These are phyloP conservation scores for Rhineura floridana DNA, from an alignment of 2,113 vertebrate species.

Conservation along the genomic window DNA sequence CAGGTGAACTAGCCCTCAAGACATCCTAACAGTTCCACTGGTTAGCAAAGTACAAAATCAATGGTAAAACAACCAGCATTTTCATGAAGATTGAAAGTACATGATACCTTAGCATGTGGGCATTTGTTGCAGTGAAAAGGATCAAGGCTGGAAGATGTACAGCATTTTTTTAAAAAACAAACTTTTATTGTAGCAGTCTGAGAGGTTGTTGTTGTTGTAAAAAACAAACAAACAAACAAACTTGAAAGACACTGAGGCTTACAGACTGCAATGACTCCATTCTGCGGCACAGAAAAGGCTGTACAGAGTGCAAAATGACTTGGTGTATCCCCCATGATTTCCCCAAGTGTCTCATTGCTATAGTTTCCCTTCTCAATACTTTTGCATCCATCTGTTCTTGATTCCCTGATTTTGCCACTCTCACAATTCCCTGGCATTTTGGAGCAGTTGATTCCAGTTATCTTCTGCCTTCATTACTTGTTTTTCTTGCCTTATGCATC, in stretches of 20 bases:
- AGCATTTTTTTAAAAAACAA: neutral
- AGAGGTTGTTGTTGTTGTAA: too few species aligned
- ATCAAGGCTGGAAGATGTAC: rapidly evolving
- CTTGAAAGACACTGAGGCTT: constrained; percentile 26
- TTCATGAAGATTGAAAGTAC: neutral
- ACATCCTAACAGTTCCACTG: neutral
- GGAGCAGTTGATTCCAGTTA: neutral
- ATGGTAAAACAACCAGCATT: constrained; percentile 38
- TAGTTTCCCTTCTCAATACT: neutral
- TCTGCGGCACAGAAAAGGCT: constrained; percentile 31
- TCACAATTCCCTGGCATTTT: neutral
- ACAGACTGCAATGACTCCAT: constrained; percentile 13
- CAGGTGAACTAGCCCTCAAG: constrained; percentile 18
- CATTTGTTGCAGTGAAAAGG: neutral
- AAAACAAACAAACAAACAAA: constrained; percentile 11
- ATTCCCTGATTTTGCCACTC: constrained; percentile 15
- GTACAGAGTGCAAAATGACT: neutral
- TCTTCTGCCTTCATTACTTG: constrained; percentile 9
- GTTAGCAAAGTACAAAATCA: constrained; percentile 3
- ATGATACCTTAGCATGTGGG: neutral
- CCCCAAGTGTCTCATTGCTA: constrained; percentile 3
- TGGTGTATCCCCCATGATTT: constrained; percentile 7
- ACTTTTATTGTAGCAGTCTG: too few species aligned
- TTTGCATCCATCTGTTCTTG: constrained; percentile 41
- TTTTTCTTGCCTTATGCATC: neutral